These are phyloP conservation scores for Pterois miles DNA, from an alignment of 2,797 vertebrate genomes.

Conservation along the genomic window DNA sequence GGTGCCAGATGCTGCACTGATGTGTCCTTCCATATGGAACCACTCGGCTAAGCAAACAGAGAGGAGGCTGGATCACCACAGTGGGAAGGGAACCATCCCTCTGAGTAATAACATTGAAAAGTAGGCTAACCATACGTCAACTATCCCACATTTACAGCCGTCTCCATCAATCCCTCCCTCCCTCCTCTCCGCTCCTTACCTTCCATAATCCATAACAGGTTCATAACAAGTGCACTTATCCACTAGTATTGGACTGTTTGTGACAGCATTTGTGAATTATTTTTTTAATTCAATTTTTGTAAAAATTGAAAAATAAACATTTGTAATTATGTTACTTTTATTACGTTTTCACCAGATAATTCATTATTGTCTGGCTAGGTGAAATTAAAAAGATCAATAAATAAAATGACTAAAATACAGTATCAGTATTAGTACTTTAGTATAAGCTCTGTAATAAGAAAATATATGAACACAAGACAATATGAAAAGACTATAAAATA, in stretches of 20 bases:
- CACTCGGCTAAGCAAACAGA: constrained; percentile 84
- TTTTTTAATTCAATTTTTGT: neutral
- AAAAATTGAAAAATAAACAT: neutral
- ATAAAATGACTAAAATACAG: neutral
- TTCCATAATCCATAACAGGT: constrained; percentile 57
- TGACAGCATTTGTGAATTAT: neutral
- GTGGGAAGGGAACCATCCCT: constrained; percentile 76
- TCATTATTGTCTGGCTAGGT: neutral
- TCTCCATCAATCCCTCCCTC: constrained; percentile 33
- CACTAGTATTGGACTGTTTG: neutral
- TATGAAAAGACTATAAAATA: too few species aligned
- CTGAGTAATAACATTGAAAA: constrained; percentile 82
- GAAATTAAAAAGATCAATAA: neutral
- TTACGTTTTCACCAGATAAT: neutral
- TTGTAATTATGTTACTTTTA: neutral
- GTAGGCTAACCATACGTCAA: constrained; percentile 76
- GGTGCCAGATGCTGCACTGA: constrained; percentile 70
- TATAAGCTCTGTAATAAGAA: too few species aligned
- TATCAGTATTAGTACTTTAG: too few species aligned
- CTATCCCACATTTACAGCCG: constrained; percentile 58
- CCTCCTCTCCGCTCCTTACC: constrained; percentile 34
- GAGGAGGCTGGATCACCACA: constrained; percentile 77
- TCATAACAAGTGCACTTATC: constrained; percentile 59
- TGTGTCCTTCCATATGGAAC: constrained; percentile 84
- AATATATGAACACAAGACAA: too few species aligned